Percentiles rank a stretch among this genome's conserved stretches.
phyloP scores from a whole-genome alignment of 2,797 vertebrate genomes.

The Pseudomugil tenellus region DNA sequence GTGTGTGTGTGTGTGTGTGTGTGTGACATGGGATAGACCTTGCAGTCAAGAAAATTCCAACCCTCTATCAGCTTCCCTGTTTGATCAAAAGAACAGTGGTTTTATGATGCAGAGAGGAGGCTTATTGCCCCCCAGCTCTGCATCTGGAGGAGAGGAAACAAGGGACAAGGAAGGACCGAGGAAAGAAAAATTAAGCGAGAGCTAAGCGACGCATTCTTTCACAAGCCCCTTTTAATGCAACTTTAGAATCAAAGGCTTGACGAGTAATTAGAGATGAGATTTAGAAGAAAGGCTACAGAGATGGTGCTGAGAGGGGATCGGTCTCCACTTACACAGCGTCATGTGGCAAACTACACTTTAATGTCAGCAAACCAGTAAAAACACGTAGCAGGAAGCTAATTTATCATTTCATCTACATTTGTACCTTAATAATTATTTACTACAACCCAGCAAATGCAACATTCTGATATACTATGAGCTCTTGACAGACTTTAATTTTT shows the following conservation, averaged over 20 bases:
- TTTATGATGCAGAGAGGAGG: slow-evolving; percentile 46
- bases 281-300: slow-evolving; percentile 61
- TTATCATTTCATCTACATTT: slow-evolving; percentile 25
- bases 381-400: slow-evolving; percentile 5
- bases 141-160: slow-evolving; percentile 50
- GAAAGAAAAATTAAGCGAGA: background rate
- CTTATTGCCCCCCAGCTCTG: slow-evolving; percentile 44
- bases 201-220: slow-evolving; percentile 31
- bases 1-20: slow-evolving; percentile 6
- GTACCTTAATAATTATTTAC: slow-evolving; percentile 12
- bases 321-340: slow-evolving; percentile 39
- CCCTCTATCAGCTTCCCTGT: slow-evolving; percentile 40
- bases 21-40: slow-evolving; percentile 40
- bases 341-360: slow-evolving; percentile 19
- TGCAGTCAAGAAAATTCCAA: slow-evolving; percentile 47
- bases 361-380: slow-evolving; percentile 31
- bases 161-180: background rate
- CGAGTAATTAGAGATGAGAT: slow-evolving; percentile 74
- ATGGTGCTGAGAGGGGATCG: slow-evolving; percentile 52
- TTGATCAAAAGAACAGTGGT: slow-evolving; percentile 68
- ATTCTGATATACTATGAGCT: background rate
- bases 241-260: slow-evolving; percentile 74
- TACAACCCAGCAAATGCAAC: background rate
- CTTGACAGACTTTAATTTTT: background rate
- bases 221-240: slow-evolving; percentile 23